Base-by-base conservation (phyloP, 2,888 invertebrate species). In the Caenorhabditis macrosperma region DNA sequence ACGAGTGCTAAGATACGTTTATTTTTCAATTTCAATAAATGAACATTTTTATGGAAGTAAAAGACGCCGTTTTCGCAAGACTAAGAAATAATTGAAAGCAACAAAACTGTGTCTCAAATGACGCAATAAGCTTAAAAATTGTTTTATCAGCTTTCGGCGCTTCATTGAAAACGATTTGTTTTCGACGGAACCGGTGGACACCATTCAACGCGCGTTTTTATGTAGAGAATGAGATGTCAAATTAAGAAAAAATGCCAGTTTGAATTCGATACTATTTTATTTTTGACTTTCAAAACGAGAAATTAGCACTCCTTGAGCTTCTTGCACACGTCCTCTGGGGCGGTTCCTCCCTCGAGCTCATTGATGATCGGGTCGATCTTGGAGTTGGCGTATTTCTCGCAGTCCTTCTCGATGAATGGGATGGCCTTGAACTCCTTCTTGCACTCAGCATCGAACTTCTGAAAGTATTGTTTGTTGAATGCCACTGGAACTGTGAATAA, bases 261-360 rank as follows among this genome's bases (percentile, higher is more conserved):
- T n/a, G n/a, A n/a, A n/a, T n/a, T n/a, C n/a, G n/a, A n/a, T n/a
- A n/a, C n/a, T n/a, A n/a, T n/a, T n/a, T n/a, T n/a, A n/a, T n/a
- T n/a, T n/a, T n/a, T n/a, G n/a, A n/a, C n/a, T n/a, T n/a, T 3
- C 41, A 41, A 41, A 3, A 10, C 41, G 6, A 44, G 6, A 17
- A 50, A 26, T 77, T 55, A 63, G 55, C 78, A 78, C 57, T 78
- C 78, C 68, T 78, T 72, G 59, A 82, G 68, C 57, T 81, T 78
- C 20, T 22, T 79, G 74, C 84, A 84, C 24, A 84, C 84, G 55
- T 84, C 82, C 59, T 82, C 52, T 55, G 84, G 84, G 7, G 84
- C 84, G 20, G 84, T 84, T 77, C 84, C 84, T 30, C 72, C 57
- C 66, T 84, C 84, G 57, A 84, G 74, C 57, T 84, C 78, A 35